phyloP scores from a whole-genome alignment of 2,888 invertebrate species.

The Nesidiocoris tenuis region DNA sequence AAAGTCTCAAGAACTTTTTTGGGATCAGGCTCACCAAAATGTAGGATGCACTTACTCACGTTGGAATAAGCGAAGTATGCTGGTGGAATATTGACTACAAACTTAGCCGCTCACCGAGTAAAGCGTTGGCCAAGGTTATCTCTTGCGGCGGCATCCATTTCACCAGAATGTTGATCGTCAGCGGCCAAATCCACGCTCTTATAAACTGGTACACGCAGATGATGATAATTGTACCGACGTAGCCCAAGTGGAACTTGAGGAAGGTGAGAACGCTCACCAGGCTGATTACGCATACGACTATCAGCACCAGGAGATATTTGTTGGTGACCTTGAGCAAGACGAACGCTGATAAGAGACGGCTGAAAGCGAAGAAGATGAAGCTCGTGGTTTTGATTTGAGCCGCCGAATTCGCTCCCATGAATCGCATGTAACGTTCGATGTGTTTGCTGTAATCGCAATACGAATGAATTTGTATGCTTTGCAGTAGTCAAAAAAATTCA shows the following conservation, averaged over 20 bases:
- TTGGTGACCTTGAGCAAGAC: constrained; percentile 1
- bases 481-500: no score
- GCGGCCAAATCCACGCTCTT: background rate
- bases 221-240: background rate
- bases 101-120: background rate
- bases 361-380: background rate
- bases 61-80: no score
- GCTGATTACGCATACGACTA: background rate
- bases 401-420: no score
- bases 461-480: no score
- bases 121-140: background rate
- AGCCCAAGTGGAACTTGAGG: background rate
- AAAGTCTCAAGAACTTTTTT: background rate
- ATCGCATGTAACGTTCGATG: no score
- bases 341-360: background rate
- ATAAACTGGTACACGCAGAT: background rate
- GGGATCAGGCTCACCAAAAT: no score
- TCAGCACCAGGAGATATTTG: constrained; percentile 1
- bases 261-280: background rate
- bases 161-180: constrained; percentile 4
- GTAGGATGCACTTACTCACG: no score
- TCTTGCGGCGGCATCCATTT: constrained; percentile 23
- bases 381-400: background rate
- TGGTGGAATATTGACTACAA: background rate
- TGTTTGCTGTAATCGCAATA: no score